Evolutionary conservation across 2,113 vertebrate species (phyloP).

Genomic region (Picathartes gymnocephalus): DNA sequence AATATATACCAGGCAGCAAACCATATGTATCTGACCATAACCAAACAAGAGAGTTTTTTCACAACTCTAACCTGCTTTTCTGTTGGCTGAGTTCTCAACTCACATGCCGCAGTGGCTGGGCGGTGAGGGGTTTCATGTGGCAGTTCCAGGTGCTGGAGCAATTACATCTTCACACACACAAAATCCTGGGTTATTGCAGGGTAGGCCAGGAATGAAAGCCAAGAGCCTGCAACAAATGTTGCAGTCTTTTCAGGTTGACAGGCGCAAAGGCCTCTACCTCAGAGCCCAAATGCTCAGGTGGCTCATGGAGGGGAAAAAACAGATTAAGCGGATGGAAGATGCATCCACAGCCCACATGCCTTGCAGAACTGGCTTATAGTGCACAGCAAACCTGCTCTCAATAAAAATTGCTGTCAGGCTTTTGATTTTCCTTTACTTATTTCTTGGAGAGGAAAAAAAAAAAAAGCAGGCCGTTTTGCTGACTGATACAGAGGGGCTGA

Average conservation of each 20-base stretch:
- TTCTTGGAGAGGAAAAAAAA: background rate
- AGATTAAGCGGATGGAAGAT: background rate
- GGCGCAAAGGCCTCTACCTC: background rate
- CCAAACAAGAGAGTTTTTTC: background rate
- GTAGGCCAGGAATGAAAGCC: background rate
- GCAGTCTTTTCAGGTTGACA: background rate
- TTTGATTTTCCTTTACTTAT: background rate
- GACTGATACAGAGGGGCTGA: background rate
- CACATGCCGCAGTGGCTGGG: accelerated
- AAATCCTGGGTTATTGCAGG: background rate
- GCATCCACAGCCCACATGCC: background rate
- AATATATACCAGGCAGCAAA: background rate
- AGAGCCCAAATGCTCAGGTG: background rate
- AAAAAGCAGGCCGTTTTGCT: background rate
- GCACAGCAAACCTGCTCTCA: background rate
- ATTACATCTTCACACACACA: background rate
- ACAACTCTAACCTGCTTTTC: background rate
- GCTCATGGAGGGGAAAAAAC: background rate
- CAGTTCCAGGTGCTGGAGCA: background rate
- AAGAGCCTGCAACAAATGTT: background rate
- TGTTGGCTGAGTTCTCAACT: background rate
- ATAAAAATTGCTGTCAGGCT: background rate
- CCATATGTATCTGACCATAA: accelerated
- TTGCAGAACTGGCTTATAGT: background rate
- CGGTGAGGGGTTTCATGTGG: accelerated